Conservation (phyloP, 2,113 vertebrate species). For the Lophotis ruficrista region DNA sequence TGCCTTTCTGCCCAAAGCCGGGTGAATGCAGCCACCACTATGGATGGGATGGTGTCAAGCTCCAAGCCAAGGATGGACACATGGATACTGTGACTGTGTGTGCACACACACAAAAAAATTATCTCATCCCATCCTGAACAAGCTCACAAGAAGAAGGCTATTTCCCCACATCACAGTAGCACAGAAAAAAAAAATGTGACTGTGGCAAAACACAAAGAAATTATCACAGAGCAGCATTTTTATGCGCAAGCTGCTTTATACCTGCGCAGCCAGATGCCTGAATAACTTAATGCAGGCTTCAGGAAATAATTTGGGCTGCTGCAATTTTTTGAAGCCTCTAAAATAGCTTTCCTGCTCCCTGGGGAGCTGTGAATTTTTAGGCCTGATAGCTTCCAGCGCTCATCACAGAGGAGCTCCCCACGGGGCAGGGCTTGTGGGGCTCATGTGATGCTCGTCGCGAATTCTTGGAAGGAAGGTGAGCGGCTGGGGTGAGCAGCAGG, state of each 20-base stretch:
- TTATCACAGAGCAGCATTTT: background rate
- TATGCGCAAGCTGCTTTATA: background rate
- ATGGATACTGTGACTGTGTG: too few relatives aligned
- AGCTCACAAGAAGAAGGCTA: background rate
- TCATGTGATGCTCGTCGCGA: rapidly evolving
- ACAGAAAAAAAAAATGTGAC: rapidly evolving
- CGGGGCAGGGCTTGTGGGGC: background rate
- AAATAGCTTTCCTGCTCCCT: constrained; percentile 4
- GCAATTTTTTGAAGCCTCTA: background rate
- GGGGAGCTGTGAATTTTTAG: background rate
- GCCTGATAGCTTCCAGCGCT: constrained; percentile 21
- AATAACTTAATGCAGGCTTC: background rate
- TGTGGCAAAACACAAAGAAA: background rate
- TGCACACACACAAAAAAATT: background rate
- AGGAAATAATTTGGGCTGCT: background rate
- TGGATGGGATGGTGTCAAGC: background rate
- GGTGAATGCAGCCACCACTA: background rate
- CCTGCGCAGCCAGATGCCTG: background rate
- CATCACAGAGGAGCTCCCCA: rapidly evolving
- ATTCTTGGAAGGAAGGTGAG: background rate
- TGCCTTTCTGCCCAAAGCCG: background rate
- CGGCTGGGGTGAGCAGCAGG: background rate
- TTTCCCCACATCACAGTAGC: background rate
- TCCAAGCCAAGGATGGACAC: background rate
- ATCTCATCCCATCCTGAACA: background rate